phyloP scores from a whole-genome alignment of 1,140 invertebrate genomes.

The Aphidius gifuensis region DNA sequence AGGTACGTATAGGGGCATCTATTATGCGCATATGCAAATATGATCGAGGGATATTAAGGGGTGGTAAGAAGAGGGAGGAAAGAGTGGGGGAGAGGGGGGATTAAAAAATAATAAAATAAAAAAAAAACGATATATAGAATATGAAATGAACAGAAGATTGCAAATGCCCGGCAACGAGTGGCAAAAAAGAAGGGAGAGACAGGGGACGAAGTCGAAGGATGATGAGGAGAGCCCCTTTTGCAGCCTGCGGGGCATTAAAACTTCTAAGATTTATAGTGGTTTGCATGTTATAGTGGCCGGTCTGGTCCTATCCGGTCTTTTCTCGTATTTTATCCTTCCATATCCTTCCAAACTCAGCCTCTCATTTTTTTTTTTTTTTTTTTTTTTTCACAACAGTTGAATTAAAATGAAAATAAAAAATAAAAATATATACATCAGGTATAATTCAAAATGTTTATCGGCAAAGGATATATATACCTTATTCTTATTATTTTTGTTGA shows the following conservation, averaged over 20 bases:
- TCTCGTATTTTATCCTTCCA: constrained; percentile 2
- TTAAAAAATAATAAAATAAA: not conserved
- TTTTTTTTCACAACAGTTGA: not conserved
- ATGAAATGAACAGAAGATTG: constrained; percentile 16
- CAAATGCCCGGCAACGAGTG: constrained; percentile 6
- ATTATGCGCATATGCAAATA: constrained; percentile 57
- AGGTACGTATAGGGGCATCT: constrained; percentile 38
- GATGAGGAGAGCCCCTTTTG: constrained; percentile 20
- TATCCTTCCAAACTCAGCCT: too few species aligned
- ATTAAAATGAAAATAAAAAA: not conserved
- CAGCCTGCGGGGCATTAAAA: constrained; percentile 51
- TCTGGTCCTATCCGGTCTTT: constrained; percentile 17
- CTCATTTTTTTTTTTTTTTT: constrained; percentile 16
- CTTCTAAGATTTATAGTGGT: constrained; percentile 54
- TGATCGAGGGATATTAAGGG: constrained; percentile 12
- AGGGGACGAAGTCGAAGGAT: constrained; percentile 15
- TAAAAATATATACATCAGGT: not conserved
- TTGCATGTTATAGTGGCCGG: constrained; percentile 27
- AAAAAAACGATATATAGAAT: not conserved
- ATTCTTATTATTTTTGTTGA: not conserved
- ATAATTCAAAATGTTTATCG: not conserved
- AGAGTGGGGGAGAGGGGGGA: constrained; percentile 18
- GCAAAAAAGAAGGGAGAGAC: constrained; percentile 13
- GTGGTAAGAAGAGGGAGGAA: constrained; percentile 24
- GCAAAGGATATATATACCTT: not conserved